These are phyloP conservation scores for Microplitis mediator DNA, from an alignment of 1,140 invertebrate genomes.

Conservation along the genomic window DNA sequence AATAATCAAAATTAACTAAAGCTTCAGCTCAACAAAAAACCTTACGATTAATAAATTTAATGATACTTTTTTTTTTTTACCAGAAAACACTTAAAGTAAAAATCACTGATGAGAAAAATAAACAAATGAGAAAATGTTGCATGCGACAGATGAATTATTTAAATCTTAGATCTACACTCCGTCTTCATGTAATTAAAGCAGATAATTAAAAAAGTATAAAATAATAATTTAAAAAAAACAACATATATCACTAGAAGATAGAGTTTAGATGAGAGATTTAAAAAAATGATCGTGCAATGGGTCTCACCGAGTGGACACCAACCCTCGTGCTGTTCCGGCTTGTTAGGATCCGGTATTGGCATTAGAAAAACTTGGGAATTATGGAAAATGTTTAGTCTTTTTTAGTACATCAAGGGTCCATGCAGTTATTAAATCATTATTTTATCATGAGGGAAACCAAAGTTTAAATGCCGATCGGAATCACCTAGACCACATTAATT, in stretches of 20 bases:
- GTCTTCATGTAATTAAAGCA: not conserved
- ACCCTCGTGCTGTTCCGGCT: constrained; percentile 85
- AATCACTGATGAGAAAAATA: constrained; percentile 21
- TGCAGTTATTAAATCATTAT: not conserved
- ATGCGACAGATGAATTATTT: constrained; percentile 31
- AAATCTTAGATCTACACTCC: constrained; percentile 25
- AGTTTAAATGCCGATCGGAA: no score
- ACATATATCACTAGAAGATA: constrained; percentile 15
- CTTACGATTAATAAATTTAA: not conserved
- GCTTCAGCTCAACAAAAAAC: no score
- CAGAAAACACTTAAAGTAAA: constrained; percentile 9
- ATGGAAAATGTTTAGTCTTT: constrained; percentile 49
- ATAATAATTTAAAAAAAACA: constrained; percentile 4
- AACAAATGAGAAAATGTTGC: constrained; percentile 15
- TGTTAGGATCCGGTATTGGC: constrained; percentile 81
- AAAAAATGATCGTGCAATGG: constrained; percentile 53
- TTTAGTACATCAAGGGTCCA: constrained; percentile 14
- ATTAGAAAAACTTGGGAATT: constrained; percentile 74
- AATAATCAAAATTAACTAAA: no score
- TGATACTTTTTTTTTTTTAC: not conserved
- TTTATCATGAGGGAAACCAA: not conserved
- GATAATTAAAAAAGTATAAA: constrained; percentile 7
- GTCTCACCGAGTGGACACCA: constrained; percentile 81
- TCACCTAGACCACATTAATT: no score
- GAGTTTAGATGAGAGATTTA: constrained; percentile 44